phyloP scores from a whole-genome alignment of 2,888 invertebrate species.

The Eledone cirrhosa region DNA sequence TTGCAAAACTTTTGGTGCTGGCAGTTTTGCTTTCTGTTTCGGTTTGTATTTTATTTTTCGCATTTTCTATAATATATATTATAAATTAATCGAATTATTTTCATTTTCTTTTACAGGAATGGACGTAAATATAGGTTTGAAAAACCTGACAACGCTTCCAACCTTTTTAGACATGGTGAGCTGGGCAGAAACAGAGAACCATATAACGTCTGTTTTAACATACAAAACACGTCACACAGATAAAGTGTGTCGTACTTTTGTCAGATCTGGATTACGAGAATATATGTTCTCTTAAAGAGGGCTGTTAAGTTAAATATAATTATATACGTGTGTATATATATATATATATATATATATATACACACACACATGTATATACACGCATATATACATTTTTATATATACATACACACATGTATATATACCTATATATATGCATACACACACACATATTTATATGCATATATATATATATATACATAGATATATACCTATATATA shows the following conservation, averaged over 20 bases:
- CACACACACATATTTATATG: background rate
- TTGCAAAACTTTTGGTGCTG: too few species aligned
- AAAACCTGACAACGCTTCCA: conserved; percentile 53
- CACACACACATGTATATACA: background rate
- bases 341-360: background rate
- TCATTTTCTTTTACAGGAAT: conserved; percentile 49
- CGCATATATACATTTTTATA: background rate
- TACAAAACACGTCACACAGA: conserved; percentile 58
- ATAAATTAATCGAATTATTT: background rate
- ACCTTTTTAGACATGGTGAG: conserved; percentile 53
- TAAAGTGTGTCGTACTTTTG: conserved; percentile 50
- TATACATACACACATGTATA: background rate
- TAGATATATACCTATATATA: too few species aligned
- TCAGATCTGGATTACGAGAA: conserved; percentile 54
- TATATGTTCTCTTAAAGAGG: conserved; percentile 46
- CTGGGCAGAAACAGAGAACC: conserved; percentile 54
- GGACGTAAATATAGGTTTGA: conserved; percentile 61
- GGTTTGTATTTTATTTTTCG: background rate
- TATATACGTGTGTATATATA: background rate
- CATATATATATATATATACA: too few species aligned
- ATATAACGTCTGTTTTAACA: conserved; percentile 52
- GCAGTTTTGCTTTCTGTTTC: background rate
- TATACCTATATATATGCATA: background rate
- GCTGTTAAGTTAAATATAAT: background rate
- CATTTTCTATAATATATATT: background rate